Evolutionary conservation across 2,888 invertebrate species (phyloP).

Genomic region (Hydrotaea diabolus): DNA sequence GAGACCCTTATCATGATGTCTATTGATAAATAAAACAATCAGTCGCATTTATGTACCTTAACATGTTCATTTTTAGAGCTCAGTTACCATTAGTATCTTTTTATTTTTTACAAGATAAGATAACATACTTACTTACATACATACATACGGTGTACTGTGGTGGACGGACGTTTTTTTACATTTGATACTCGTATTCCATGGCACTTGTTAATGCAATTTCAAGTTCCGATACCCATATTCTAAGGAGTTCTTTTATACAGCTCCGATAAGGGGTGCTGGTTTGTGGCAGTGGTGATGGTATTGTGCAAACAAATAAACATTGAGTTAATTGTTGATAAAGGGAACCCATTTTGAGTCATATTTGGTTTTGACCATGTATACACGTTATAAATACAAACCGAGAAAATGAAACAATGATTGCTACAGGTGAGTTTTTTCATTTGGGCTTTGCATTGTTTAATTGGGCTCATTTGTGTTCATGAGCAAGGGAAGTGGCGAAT

Average conservation of each 20-base stretch:
- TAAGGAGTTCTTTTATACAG: constrained; percentile 2
- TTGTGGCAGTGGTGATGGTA: not conserved
- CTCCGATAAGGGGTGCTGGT: constrained; percentile 8
- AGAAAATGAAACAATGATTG: not conserved
- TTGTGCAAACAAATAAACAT: constrained; percentile 37
- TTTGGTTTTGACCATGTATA: not conserved
- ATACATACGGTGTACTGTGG: not conserved
- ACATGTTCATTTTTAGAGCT: not conserved
- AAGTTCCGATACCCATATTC: not conserved
- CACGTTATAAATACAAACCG: not conserved
- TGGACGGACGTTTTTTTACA: not conserved
- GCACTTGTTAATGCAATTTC: constrained; percentile 23
- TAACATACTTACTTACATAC: not conserved
- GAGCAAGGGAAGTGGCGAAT: no score
- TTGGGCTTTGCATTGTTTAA: no score
- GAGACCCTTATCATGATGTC: constrained; percentile 10
- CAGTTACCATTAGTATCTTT: constrained; percentile 8
- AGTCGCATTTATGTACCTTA: not conserved
- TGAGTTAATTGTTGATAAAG: not conserved
- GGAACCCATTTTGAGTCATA: constrained; percentile 2
- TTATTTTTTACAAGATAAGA: constrained; percentile 28
- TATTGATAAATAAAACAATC: constrained; percentile 26
- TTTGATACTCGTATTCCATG: not conserved
- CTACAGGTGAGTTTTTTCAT: not conserved
- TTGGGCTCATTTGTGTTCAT: no score